phyloP scores from a whole-genome alignment of 1,140 invertebrate species.

The Triops cancriformis region DNA sequence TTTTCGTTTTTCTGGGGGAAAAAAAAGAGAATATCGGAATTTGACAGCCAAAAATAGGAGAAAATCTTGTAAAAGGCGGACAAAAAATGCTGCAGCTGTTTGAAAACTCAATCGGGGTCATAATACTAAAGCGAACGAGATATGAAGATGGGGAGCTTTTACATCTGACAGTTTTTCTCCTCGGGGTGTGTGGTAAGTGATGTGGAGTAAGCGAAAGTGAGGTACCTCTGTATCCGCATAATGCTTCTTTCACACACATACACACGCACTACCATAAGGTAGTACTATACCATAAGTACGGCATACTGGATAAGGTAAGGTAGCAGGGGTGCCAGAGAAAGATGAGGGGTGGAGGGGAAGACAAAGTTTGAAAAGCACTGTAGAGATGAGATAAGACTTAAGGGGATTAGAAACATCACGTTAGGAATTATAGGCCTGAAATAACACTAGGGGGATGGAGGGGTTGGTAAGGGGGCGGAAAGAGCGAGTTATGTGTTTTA shows the following conservation, averaged over 20 bases:
- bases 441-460: not conserved
- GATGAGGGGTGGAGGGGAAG: not conserved
- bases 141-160: not conserved
- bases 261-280: not conserved
- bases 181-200: not conserved
- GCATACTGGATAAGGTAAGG: too few species aligned
- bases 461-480: not conserved
- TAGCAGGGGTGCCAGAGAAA: too few species aligned
- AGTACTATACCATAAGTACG: too few species aligned
- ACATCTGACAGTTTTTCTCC: not conserved
- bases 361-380: not conserved
- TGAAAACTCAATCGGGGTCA: not conserved
- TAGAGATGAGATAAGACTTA: not conserved
- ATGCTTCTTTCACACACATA: not conserved
- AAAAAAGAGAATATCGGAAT: not conserved
- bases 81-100: not conserved
- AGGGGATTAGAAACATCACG: slow-evolving; percentile 6
- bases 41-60: not conserved
- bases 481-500: not conserved
- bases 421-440: not conserved
- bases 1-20: not conserved
- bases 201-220: not conserved
- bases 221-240: not conserved
- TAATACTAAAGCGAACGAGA: not conserved
- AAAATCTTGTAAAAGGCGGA: not conserved